Evolutionary conservation across 2,797 vertebrate genomes (phyloP).

Genomic region (Ctenosaura bakeri): DNA sequence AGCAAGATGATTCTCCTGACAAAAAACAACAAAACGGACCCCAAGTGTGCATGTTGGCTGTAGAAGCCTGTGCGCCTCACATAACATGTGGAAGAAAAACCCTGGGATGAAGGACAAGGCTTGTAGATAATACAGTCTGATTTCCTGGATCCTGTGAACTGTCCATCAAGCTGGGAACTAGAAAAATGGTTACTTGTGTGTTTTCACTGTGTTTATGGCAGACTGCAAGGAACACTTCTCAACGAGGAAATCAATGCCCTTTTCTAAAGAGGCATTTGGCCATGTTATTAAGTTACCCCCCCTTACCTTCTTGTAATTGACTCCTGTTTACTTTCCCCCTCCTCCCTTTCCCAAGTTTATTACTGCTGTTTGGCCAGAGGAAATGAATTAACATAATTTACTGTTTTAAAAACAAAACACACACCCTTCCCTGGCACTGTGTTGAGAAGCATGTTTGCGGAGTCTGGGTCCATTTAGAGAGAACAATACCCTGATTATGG

Average conservation of each 20-base stretch:
- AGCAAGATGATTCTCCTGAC: constrained; percentile 69
- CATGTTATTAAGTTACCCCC: constrained; percentile 60
- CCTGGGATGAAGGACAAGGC: not conserved
- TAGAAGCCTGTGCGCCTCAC: rapidly evolving
- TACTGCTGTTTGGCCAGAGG: constrained; percentile 84
- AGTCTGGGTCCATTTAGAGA: constrained; percentile 87
- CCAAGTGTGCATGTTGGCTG: constrained; percentile 46
- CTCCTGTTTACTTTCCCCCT: constrained; percentile 76
- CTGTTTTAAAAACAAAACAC: constrained; percentile 84
- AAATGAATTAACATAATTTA: constrained; percentile 91
- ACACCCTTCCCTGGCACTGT: constrained; percentile 74
- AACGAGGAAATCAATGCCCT: constrained; percentile 13
- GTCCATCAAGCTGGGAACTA: not conserved
- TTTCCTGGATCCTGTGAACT: constrained; percentile 48
- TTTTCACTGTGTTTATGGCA: not conserved
- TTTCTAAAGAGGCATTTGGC: constrained; percentile 65
- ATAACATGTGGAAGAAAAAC: constrained; percentile 47
- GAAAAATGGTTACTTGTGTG: constrained; percentile 9
- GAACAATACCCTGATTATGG: constrained; percentile 90
- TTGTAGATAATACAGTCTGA: constrained; percentile 23
- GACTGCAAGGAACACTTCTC: not conserved
- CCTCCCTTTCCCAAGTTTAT: constrained; percentile 82
- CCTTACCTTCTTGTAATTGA: constrained; percentile 69
- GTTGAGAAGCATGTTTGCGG: constrained; percentile 79
- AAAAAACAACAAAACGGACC: constrained; percentile 60